phyloP scores from a whole-genome alignment of 2,888 invertebrate genomes.

The Amphipyra berbera region DNA sequence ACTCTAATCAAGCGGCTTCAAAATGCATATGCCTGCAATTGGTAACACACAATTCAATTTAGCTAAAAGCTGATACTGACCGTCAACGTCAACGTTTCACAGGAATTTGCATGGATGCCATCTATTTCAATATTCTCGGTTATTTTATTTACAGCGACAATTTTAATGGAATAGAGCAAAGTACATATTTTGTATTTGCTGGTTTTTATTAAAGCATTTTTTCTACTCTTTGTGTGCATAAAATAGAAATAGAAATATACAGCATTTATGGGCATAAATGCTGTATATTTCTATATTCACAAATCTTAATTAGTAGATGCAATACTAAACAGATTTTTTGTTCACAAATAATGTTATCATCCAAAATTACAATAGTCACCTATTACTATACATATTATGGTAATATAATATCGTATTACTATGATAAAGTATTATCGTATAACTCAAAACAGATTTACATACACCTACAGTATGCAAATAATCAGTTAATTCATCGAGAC shows the following conservation, averaged over 20 bases:
- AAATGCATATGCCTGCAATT: constrained; percentile 44
- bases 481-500: constrained; percentile 60
- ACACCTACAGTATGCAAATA: constrained; percentile 41
- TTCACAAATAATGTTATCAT: too few relatives aligned
- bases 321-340: too few relatives aligned
- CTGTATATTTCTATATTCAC: too few relatives aligned
- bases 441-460: background rate
- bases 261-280: too few relatives aligned
- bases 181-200: constrained; percentile 1
- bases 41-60: constrained; percentile 68
- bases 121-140: constrained; percentile 61
- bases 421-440: constrained; percentile 1
- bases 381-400: too few relatives aligned
- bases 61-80: constrained; percentile 73
- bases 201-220: background rate
- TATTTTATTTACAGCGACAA: constrained; percentile 46
- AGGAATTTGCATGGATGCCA: constrained; percentile 57
- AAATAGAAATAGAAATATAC: too few relatives aligned
- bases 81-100: constrained; percentile 56
- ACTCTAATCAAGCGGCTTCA: constrained; percentile 43
- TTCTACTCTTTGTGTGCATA: background rate
- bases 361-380: too few relatives aligned
- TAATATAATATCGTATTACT: background rate
- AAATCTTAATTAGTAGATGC: too few relatives aligned
- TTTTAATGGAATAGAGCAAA: constrained; percentile 13